Base-by-base conservation (phyloP, 2,888 invertebrate species). In the Synergus gifuensis region DNA sequence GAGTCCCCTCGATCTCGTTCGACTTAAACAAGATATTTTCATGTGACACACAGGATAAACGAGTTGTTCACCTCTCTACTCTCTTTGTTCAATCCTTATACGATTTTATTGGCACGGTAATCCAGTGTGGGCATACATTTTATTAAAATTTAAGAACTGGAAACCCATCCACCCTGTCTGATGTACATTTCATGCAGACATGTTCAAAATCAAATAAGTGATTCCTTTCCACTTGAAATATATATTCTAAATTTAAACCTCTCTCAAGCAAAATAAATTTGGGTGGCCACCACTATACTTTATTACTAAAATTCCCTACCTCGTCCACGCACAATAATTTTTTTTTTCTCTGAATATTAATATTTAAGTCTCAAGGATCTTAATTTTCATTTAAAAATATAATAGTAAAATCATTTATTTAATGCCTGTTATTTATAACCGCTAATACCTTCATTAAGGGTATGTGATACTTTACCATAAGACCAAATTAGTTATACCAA, bases 11-110 rank as follows among this genome's bases (percentile, higher is more conserved):
- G 49, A 28, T 73, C 69, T 73, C 73, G 54, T 73, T 73, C 73
- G 54, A 73, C 54, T 73, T 54, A 54, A 54, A 73, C 54, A 73
- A 54, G 73, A 73, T 73, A 73, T 73, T 73, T 73, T 73, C n/a
- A 73, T 54, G 54, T 73, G 73, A 73, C 54, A 54, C 54, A 54
- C 73, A 73, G 73, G 73, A 73, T 73, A 73, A 73, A 73, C 73
- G 73, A 73, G 73, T 73, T 73, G 73, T 73, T 73, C 73, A 73
- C 73, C 40, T 73, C 73, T 58, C 54, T 73, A 16, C 54, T 73
- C 73, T 73, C 49, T 73, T 73, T 73, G 73, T 73, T 73, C 54
- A 73, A 73, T 36, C 36, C 54, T 73, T 54, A 54, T 73, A 36
- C 54, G 36, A 73, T 49, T 73, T 73, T 73, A 73, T 73, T 73